Evolutionary conservation across 2,888 invertebrate genomes (phyloP), one percentile per base, ranked within the genome.

Genomic region (Ptychoptera albimana): DNA sequence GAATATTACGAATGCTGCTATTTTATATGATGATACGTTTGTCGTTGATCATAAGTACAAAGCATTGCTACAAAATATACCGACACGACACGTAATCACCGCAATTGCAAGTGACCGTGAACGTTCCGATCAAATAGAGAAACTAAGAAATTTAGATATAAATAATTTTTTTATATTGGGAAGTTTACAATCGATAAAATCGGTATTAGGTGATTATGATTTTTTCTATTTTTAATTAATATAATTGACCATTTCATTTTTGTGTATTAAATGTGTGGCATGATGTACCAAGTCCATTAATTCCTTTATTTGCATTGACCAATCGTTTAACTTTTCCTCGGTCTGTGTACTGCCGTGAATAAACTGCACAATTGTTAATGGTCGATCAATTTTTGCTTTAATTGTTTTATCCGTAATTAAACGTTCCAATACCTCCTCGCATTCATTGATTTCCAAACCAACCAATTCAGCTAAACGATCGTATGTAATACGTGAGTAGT

Each of bases 31-130:
- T 56, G 77, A 82, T 16, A 77, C 79, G 35, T 92, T 89, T 59
- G 79, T 87, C 10, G 87, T 92, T 84, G 88, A 91, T 57, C 88
- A 92, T 68, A 91, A 92, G 63, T 92, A 89, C 64, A 89, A 91
- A 63, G 83, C 88, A 9, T 66, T 93, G 8, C 69, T 93, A 34
- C 80, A 88, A 63, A 92, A 93, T 59, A 82, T 92, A 45, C 86
- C 91, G 7, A 86, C 89, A 0, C 73, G 92, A 9, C 92, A 93
- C 62, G 80, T 92, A 1, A 91, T 93, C 49, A 78, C 82, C 4
- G 69, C 72, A 32, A 69, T 72, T 46, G 72, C 76, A 51, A 75
- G 73, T 48, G 74, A 74, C 49, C 60, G 61, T 2, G 59, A 60
- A 1, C 59, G 66, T 8, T 73, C 74, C 52, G 72, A 72, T 1